Evolutionary conservation across 1,140 invertebrate species (phyloP).

Genomic region (Megalonaias nervosa): DNA sequence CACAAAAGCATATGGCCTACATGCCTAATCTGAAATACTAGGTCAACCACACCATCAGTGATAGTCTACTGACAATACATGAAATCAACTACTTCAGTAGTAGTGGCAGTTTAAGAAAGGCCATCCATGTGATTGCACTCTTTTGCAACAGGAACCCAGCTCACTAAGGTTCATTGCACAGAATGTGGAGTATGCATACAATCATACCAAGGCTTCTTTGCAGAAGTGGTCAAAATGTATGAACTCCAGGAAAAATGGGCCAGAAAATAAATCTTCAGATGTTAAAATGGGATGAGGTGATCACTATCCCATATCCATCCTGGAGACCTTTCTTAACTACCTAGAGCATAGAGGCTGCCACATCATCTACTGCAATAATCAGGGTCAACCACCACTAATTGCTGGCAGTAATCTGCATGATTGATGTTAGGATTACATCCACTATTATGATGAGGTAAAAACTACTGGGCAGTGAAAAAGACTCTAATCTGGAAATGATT

Average conservation of each 20-base stretch:
- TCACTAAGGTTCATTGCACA: conserved; percentile 10
- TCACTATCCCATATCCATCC: conserved; percentile 11
- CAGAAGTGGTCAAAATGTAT: conserved; percentile 22
- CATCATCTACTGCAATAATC: conserved; percentile 23
- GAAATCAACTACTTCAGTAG: not conserved
- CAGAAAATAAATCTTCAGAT: conserved; percentile 10
- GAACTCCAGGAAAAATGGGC: conserved; percentile 18
- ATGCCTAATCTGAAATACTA: conserved; percentile 7
- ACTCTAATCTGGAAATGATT: not conserved
- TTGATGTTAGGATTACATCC: not conserved
- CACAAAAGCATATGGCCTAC: conserved; percentile 14
- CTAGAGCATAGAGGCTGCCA: conserved; percentile 16
- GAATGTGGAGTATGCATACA: conserved; percentile 3
- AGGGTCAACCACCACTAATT: conserved; percentile 24
- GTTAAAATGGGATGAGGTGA: conserved; percentile 7
- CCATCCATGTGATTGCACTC: not conserved
- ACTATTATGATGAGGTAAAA: not conserved
- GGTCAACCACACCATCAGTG: not conserved
- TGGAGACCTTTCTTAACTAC: conserved; percentile 26
- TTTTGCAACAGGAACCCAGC: not conserved
- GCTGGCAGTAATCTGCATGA: conserved; percentile 2
- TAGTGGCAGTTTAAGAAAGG: not conserved
- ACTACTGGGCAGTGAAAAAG: conserved; percentile 1
- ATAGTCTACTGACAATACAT: not conserved
- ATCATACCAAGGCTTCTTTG: conserved; percentile 32